These are phyloP conservation scores for Imbricaverruca yamaguchii DNA, from an alignment of 2,888 invertebrate genomes.

Conservation along the genomic window DNA sequence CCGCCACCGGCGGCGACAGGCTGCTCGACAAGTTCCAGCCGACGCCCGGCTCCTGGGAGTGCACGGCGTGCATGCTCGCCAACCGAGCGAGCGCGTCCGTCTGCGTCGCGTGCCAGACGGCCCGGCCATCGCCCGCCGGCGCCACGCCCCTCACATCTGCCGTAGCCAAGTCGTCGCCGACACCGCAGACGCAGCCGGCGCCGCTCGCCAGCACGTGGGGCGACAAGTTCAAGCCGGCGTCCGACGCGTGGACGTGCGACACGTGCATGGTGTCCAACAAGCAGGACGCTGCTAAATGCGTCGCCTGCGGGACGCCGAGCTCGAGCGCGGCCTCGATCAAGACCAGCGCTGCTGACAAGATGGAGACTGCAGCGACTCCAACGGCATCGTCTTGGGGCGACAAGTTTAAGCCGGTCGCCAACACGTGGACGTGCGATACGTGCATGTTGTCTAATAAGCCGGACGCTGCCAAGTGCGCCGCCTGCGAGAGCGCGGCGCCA, in stretches of 20 bases:
- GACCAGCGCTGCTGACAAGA: neutral
- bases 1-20: neutral
- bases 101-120: slow-evolving; percentile 38
- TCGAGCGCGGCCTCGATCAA: slow-evolving; percentile 25
- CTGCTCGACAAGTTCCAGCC: neutral
- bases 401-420: slow-evolving; percentile 37
- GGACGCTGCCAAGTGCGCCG: slow-evolving; percentile 36
- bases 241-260: slow-evolving; percentile 40
- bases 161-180: neutral
- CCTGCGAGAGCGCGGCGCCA: slow-evolving; percentile 36
- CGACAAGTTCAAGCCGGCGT: slow-evolving; percentile 37
- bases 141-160: neutral
- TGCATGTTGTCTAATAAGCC: slow-evolving; percentile 39
- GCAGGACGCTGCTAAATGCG: slow-evolving; percentile 35
- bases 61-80: slow-evolving; percentile 34
- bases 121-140: slow-evolving; percentile 36
- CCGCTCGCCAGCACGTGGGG: slow-evolving; percentile 33
- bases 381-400: slow-evolving; percentile 34
- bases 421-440: slow-evolving; percentile 39
- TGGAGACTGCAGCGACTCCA: neutral
- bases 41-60: slow-evolving; percentile 35
- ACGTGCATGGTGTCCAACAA: slow-evolving; percentile 39
- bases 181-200: neutral
- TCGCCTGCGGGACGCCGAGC: slow-evolving; percentile 37
- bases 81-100: slow-evolving; percentile 31